Percentiles rank a stretch among this genome's conserved stretches.
These are phyloP conservation scores for Melitaea athalia DNA, from an alignment of 2,888 invertebrate species.

Conservation along the genomic window DNA sequence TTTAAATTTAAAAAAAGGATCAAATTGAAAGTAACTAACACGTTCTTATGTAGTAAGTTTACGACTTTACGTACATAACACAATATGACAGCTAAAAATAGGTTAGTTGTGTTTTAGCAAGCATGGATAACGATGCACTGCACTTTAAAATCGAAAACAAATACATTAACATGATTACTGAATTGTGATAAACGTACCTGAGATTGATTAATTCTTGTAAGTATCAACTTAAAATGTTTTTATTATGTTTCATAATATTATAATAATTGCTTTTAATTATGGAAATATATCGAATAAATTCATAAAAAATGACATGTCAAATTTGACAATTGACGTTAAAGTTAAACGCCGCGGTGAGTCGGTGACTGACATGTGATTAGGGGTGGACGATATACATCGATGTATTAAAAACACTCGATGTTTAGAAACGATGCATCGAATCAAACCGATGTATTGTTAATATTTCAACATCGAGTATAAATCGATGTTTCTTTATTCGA, in stretches of 20 bases:
- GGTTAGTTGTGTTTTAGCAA: conserved; percentile 36
- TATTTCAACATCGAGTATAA: too few species aligned
- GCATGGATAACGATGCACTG: conserved; percentile 31
- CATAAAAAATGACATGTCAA: conserved; percentile 13
- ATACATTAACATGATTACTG: conserved; percentile 7
- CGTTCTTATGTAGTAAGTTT: background rate
- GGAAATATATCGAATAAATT: conserved; percentile 10
- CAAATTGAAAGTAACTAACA: conserved; percentile 6
- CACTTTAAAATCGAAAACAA: conserved; percentile 19
- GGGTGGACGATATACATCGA: too few species aligned
- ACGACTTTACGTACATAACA: background rate
- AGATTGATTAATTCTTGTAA: conserved; percentile 16
- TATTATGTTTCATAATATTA: conserved; percentile 14
- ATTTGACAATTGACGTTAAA: background rate
- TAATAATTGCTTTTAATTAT: background rate
- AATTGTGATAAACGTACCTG: conserved; percentile 27
- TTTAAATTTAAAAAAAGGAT: background rate
- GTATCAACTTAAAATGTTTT: conserved; percentile 12
- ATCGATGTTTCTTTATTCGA: too few species aligned
- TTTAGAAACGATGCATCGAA: too few species aligned
- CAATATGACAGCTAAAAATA: conserved; percentile 39
- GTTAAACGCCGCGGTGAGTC: too few species aligned
- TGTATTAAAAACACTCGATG: too few species aligned
- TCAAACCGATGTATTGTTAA: too few species aligned
- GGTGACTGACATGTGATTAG: too few species aligned